Evolutionary conservation across 2,888 invertebrate species (phyloP), one percentile per base, ranked within the genome.

Genomic region (Galerucella calmariensis): DNA sequence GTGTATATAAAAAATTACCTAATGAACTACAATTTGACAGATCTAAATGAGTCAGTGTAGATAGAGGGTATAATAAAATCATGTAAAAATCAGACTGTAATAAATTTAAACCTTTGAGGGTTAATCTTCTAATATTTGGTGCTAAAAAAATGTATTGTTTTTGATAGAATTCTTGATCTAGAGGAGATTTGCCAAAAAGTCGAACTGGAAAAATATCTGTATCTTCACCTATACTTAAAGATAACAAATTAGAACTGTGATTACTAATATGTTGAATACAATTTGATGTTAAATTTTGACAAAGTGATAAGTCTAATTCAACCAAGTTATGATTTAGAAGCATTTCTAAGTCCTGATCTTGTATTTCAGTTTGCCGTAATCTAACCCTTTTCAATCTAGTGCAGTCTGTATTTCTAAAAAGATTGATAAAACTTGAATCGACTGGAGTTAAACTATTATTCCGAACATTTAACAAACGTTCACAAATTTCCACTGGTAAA

Each of bases 271-370:
- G 88, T 75, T 92, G 90, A 76, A 96, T 89, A 27, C 92, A 90
- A 27, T 88, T 86, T 59, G 90, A 88, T 0, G 93, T 92, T 62
- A 96, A 87, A 78, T 90, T 90, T 77, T 90, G 90, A 85, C 95
- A 95, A 81, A 94, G 92, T 73, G 92, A 90, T 78, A 97, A 89
- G 80, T 95, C 94, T 66, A 97, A 87, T 78, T 94, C 93, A 14
- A 90, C 88, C 56, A 95, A 90, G 78, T 92, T 91, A 86, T 97
- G 97, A 67, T 90, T 90, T 86, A 94, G 88, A 16, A 97, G 87
- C 69, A 91, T 91, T 79, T 90, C 89, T 67, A 97, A 87, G 73
- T 94, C 93, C 75, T 90, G 88, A 84, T 94, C 93, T 11, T 92
- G 93, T 62, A 97, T 90, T 56, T 90, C 90, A 35, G 94, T 92